A percentile compares a stretch with the other conserved stretches of the same genome.
These are phyloP conservation scores for Simalia tracyae DNA, from an alignment of 2,797 vertebrate species.

Conservation along the genomic window DNA sequence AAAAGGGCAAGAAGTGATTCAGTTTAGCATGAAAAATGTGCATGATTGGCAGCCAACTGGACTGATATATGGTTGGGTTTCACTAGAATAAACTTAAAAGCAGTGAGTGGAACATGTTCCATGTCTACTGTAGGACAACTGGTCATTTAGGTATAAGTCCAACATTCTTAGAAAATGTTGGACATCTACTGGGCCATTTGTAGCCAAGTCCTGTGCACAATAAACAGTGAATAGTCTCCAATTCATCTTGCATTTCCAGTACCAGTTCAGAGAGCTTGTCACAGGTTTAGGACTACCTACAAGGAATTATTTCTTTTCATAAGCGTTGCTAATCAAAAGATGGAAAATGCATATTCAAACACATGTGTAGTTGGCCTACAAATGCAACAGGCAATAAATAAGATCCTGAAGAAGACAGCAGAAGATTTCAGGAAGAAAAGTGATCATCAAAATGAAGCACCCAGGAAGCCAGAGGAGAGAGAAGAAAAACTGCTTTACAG, in stretches of 20 bases:
- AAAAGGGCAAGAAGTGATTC: not conserved
- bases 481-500: not conserved
- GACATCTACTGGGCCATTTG: not conserved
- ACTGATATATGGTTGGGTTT: not conserved
- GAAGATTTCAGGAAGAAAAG: not conserved
- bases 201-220: not conserved
- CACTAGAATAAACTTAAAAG: not conserved
- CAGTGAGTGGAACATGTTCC: not conserved
- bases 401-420: not conserved
- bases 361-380: not conserved
- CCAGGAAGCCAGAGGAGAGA: not conserved
- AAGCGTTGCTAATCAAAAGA: not conserved
- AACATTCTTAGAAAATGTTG: too few species aligned
- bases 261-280: not conserved
- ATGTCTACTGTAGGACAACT: not conserved
- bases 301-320: conserved; percentile 1
- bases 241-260: not conserved
- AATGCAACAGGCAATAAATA: not conserved
- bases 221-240: not conserved
- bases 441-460: not conserved
- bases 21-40: not conserved
- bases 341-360: conserved; percentile 10
- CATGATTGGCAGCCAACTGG: not conserved
- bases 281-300: not conserved
- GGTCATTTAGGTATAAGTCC: too few species aligned